Evolutionary conservation across 2,888 invertebrate genomes (phyloP).

Genomic region (Lasiommata megera): DNA sequence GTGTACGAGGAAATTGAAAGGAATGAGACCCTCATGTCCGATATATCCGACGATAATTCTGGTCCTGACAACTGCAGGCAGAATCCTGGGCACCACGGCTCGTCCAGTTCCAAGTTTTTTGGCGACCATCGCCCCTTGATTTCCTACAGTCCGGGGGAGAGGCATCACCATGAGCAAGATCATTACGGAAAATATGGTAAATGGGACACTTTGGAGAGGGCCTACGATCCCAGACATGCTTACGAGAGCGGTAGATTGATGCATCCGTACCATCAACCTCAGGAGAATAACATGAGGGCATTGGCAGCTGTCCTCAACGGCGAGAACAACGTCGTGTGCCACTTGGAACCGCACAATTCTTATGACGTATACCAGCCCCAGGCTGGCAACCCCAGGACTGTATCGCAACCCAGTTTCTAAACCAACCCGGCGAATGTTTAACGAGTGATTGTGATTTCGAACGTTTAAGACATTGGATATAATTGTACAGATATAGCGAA

Average conservation of each 20-base stretch:
- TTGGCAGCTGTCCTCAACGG: slow-evolving; percentile 91
- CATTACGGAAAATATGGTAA: slow-evolving; percentile 75
- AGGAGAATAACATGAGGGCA: slow-evolving; percentile 81
- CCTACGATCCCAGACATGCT: slow-evolving; percentile 68
- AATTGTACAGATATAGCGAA: slow-evolving; percentile 71
- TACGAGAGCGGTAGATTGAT: slow-evolving; percentile 77
- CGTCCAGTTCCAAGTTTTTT: slow-evolving; percentile 85
- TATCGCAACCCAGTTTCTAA: slow-evolving; percentile 77
- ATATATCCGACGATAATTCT: slow-evolving; percentile 87
- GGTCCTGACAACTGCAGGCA: slow-evolving; percentile 85
- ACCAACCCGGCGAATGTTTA: slow-evolving; percentile 32
- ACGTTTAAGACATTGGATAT: slow-evolving; percentile 34
- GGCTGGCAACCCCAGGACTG: slow-evolving; percentile 70
- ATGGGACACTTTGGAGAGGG: slow-evolving; percentile 77
- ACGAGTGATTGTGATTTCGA: slow-evolving; percentile 47
- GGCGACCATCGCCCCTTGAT: slow-evolving; percentile 91
- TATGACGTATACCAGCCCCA: slow-evolving; percentile 75
- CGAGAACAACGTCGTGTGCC: slow-evolving; percentile 92
- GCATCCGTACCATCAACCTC: slow-evolving; percentile 78
- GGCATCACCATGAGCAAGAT: slow-evolving; percentile 73
- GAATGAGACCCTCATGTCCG: slow-evolving; percentile 86
- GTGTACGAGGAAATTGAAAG: slow-evolving; percentile 91
- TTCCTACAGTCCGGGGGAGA: slow-evolving; percentile 87
- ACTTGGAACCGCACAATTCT: slow-evolving; percentile 87
- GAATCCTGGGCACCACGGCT: slow-evolving; percentile 81